Evolutionary conservation across 2,797 vertebrate genomes (phyloP).

Genomic region (Acanthurus tractus): DNA sequence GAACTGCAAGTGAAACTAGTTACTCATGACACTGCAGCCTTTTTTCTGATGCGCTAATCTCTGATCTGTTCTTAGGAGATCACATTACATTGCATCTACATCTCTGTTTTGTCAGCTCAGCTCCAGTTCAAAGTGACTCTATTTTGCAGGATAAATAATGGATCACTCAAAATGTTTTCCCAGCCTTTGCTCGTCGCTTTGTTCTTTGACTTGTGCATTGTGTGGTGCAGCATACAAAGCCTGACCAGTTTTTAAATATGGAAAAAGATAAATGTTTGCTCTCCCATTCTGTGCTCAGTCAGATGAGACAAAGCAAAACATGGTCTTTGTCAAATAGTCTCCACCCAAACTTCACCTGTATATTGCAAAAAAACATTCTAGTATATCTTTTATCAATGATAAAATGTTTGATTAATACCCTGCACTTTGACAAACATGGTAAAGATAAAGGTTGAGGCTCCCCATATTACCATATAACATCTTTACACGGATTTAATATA

Average conservation of each 20-base stretch:
- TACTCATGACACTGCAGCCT: background rate
- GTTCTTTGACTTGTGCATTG: slow-evolving; percentile 21
- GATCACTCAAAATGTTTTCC: slow-evolving; percentile 1
- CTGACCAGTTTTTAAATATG: slow-evolving; percentile 30
- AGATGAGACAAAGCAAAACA: slow-evolving; percentile 38
- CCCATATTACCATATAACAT: background rate
- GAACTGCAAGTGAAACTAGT: background rate
- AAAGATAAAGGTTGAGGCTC: background rate
- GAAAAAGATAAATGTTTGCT: slow-evolving; percentile 51
- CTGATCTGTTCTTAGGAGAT: background rate
- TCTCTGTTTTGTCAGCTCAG: slow-evolving; percentile 23
- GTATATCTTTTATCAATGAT: background rate
- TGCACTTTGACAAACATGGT: background rate
- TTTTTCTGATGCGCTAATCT: background rate
- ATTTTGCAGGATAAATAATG: slow-evolving; percentile 27
- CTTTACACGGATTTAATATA: background rate
- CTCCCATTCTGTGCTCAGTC: slow-evolving; percentile 26
- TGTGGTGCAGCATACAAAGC: slow-evolving; percentile 8
- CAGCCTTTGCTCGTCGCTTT: background rate
- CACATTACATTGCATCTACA: background rate
- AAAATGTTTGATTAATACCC: slow-evolving; percentile 4
- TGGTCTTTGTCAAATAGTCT: slow-evolving; percentile 29
- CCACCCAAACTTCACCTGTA: slow-evolving; percentile 18
- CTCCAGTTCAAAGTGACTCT: slow-evolving; percentile 9
- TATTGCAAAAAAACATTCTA: background rate